Evolutionary conservation across 1,140 invertebrate genomes (phyloP), one percentile per base, ranked within the genome.

Genomic region (Campoletis sonorensis): DNA sequence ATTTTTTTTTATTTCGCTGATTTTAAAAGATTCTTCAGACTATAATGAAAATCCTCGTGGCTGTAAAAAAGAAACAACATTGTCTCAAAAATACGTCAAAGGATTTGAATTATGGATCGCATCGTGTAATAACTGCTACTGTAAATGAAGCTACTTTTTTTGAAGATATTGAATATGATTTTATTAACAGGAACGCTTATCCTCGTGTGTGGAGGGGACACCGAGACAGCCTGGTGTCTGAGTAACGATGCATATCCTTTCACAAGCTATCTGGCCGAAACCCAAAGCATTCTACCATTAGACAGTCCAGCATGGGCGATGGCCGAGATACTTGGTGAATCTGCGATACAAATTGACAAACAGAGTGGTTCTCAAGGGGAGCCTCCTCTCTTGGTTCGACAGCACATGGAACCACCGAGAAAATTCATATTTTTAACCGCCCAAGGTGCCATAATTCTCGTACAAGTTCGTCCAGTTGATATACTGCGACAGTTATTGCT

Each of bases 251-350:
- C 94, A 51, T 95, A 94, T 89, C 94, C 94, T 1, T 94, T 94
- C 77, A 94, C 93, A 81, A 94, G 93, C 72, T 93, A 92, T 79
- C 90, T 95, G 27, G 95, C 95, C 71, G 96, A 97, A 90, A 95
- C 95, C 3, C 95, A 97, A 88, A 95, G 95, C 18, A 93, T 96
- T 75, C 89, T 97, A 68, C 93, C 95, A 26, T 92, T 98, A 1
- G 97, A 98, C 90, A 97, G 97, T 54, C 94, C 95, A 10, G 96
- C 96, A 0, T 97, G 97, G 96, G 96, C 96, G 10, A 92, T 98
- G 86, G 93, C 94, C 71, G 96, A 96, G 89, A 94, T 96, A 49
- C 83, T 87, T 16, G 88, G 88, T 23, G 91, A 92, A 85, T 87
- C 91, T 7, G 88, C 88, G 10, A 89, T 92, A 80, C 84, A 88